Evolutionary conservation across 2,888 invertebrate species (phyloP).

Genomic region (Galerucella pusilla): DNA sequence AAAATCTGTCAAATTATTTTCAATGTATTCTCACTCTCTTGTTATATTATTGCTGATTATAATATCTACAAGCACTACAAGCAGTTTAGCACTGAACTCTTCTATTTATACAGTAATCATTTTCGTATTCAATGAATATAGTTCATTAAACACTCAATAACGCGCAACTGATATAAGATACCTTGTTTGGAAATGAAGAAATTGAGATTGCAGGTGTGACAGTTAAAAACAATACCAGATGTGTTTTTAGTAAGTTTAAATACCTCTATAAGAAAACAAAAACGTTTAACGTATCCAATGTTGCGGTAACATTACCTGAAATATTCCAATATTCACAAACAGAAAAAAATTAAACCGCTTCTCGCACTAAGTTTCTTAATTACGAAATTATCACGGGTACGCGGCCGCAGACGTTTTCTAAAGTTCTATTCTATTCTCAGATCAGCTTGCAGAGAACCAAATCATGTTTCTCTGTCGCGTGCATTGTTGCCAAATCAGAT

Average conservation of each 20-base stretch:
- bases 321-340: constrained; percentile 32
- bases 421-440: constrained; percentile 22
- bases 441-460: constrained; percentile 6
- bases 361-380: constrained; percentile 17
- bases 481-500: constrained; percentile 7
- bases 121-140: neutral
- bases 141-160: neutral
- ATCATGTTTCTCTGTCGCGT: neutral
- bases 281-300: neutral
- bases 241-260: neutral
- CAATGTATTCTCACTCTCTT: too few species aligned
- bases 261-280: neutral
- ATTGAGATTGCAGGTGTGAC: neutral
- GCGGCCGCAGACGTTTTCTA: constrained; percentile 7
- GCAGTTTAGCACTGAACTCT: neutral
- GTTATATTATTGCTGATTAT: too few species aligned
- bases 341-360: constrained; percentile 17
- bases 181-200: neutral
- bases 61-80: neutral
- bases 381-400: constrained; percentile 4
- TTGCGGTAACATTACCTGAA: neutral
- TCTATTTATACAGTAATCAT: neutral
- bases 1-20: too few species aligned
- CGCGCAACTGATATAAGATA: neutral
- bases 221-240: neutral